Evolutionary conservation across 2,888 invertebrate genomes (phyloP), one percentile per base, ranked within the genome.

Genomic region (Phytoseiulus persimilis): DNA sequence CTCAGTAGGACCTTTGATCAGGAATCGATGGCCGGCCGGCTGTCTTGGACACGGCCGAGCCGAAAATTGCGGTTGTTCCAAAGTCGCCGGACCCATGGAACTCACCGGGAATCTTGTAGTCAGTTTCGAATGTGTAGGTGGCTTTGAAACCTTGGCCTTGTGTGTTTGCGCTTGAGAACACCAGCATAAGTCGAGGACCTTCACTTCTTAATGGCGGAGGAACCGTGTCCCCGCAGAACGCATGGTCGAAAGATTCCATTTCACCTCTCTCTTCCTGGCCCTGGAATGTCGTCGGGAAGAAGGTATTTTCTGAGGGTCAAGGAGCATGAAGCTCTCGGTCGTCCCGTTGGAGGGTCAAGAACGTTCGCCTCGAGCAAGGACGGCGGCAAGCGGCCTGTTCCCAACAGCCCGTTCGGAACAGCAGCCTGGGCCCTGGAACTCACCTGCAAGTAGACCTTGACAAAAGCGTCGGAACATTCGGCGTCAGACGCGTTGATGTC

Each of bases 91-190:
- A 9, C 39, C 39, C 5, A 39, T 9, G 39, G 9, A 39, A 87
- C 87, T 45, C 31, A 83, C 91, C 91, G 83, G 91, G 91, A 89
- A 91, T 91, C 89, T 91, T 91, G 90, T 91, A 91, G 90, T 91
- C 91, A 93, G 96, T 96, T 94, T 96, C 95, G 93, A 96, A 96
- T 89, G 95, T 95, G 93, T 96, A 97, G 93, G 95, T 95, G 91
- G 96, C 96, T 93, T 97, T 97, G 93, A 98, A 98, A 90, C 98
- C 97, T 89, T 95, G 94, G 14, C 98, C 98, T 93, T 96, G 96
- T 90, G 95, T 94, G 92, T 97, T 96, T 1, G 97, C 97, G 90
- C 97, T 97, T 93, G 97, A 97, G 93, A 98, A 98, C 89, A 98
- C 96, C 95, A 98, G 96, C 89, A 98, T 96, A 91, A 98, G 95